A percentile compares a stretch with the other conserved stretches of the same genome.
phyloP scores from a whole-genome alignment of 2,113 vertebrate species.

The Corythornis vintsioides region DNA sequence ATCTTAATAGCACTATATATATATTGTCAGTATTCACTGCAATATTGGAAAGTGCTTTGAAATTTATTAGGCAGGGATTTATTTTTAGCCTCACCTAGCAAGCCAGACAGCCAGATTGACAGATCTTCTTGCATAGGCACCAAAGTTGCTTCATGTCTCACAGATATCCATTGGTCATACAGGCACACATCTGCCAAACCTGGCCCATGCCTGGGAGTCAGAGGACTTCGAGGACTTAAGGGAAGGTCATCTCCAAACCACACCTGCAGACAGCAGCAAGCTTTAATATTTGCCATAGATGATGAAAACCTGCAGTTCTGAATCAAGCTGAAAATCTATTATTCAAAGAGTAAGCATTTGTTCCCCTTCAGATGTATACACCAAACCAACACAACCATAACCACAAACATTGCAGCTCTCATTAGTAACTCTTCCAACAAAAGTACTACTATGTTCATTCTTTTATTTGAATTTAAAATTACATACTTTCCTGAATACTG shows the following conservation, averaged over 20 bases:
- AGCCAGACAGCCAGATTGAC: conserved; percentile 90
- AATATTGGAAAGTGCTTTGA: not conserved
- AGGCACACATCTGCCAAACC: conserved; percentile 90
- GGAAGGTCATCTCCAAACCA: conserved; percentile 92
- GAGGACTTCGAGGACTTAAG: conserved; percentile 80
- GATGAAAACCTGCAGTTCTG: not conserved
- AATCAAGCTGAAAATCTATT: not conserved
- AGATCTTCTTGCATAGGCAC: conserved; percentile 97
- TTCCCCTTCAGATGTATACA: not conserved
- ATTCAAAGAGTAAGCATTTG: not conserved
- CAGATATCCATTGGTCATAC: conserved; percentile 94
- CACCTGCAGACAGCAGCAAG: conserved; percentile 71
- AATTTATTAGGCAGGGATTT: not conserved
- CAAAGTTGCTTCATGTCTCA: conserved; percentile 90
- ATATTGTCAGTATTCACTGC: not conserved
- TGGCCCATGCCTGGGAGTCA: conserved; percentile 87
- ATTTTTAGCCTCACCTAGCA: conserved; percentile 83
- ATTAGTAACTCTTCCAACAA: not conserved
- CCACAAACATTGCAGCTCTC: not conserved
- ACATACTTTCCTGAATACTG: not conserved
- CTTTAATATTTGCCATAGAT: not conserved
- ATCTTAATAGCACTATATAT: not conserved
- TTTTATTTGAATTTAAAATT: not conserved
- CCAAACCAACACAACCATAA: not conserved
- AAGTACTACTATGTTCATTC: not conserved